Base-by-base conservation (phyloP, 2,888 invertebrate genomes). In the Leucania comma region DNA sequence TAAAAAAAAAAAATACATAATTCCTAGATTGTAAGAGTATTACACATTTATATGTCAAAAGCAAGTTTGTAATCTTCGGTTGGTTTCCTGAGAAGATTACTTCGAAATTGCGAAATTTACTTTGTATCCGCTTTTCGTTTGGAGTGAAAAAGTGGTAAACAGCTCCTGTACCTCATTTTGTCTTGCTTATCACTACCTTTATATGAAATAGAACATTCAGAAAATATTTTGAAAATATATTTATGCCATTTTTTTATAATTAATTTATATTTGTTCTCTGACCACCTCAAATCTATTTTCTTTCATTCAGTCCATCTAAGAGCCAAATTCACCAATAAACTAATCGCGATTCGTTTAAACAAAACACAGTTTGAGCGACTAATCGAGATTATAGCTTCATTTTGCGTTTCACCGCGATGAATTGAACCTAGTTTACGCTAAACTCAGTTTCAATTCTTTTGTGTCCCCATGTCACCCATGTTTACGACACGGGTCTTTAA, bases 21-120 rank as follows among this genome's bases (percentile, higher is more conserved):
- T 50, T 60, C 17, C n/a, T 48, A 14, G 26, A 46, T 26, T 29
- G 20, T 24, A 53, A 22, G 20, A 26, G 53, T 24, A 5, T 53
- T 12, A 46, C 24, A 20, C 24, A 5, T 3, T n/a, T 48, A 35
- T 38, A n/a, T n/a, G 65, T 20, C 42, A 12, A 17, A 6, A 51
- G 8, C 5, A 63, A 72, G 1, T 10, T 2, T 9, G n/a, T 54
- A 74, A 48, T 58, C 51, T 76, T 29, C 10, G 24, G 12, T 73
- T 20, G 14, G 48, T 54, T 42, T 50, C 24, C 38, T 14, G 53
- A 32, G 26, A 54, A 69, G 69, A 77, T 54, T 70, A 38, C 53
- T 24, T 22, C 17, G 0, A 59, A 77, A 77, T 69, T 73, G 70
- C 48, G 0, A 68, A 72, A 48, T 59, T 77, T 58, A 54, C 58